A percentile compares a stretch with the other conserved stretches of the same genome.
Evolutionary conservation across 2,797 vertebrate species (phyloP).

Genomic region (Holocentrus rufus): DNA sequence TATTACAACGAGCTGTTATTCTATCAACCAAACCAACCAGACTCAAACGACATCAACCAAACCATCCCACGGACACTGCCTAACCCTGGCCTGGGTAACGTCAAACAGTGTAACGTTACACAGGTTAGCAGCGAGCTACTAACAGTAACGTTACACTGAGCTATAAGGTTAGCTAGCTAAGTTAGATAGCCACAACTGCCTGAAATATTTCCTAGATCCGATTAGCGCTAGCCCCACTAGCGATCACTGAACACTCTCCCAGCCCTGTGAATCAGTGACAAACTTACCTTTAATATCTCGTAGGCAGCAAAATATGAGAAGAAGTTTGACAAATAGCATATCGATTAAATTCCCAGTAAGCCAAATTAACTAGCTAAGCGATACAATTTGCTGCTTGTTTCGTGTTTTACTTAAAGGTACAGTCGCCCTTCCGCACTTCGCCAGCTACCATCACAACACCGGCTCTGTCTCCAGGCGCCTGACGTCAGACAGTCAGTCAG

Average conservation of each 20-base stretch:
- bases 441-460: conserved; percentile 53
- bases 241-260: conserved; percentile 56
- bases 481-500: conserved; percentile 56
- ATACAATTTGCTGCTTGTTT: conserved; percentile 53
- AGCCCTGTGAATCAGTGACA: conserved; percentile 10
- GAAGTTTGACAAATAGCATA: conserved; percentile 73
- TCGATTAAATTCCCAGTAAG: conserved; percentile 64
- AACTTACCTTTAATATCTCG: conserved; percentile 76
- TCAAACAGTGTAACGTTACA: neutral
- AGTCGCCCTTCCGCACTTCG: conserved; percentile 64
- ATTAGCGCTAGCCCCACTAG: conserved; percentile 55
- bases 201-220: conserved; percentile 47
- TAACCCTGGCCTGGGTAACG: neutral
- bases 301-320: conserved; percentile 73
- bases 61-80: neutral
- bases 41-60: neutral
- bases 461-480: conserved; percentile 44
- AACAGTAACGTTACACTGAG: neutral
- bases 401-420: conserved; percentile 72
- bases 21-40: neutral
- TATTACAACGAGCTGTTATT: neutral
- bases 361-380: conserved; percentile 22
- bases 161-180: conserved; percentile 54
- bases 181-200: conserved; percentile 46
- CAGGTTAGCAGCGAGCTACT: conserved; percentile 6